Evolutionary conservation across 92 coral and sea anemone genomes (phyloP).

Genomic region (Parazoanthus darwini): DNA sequence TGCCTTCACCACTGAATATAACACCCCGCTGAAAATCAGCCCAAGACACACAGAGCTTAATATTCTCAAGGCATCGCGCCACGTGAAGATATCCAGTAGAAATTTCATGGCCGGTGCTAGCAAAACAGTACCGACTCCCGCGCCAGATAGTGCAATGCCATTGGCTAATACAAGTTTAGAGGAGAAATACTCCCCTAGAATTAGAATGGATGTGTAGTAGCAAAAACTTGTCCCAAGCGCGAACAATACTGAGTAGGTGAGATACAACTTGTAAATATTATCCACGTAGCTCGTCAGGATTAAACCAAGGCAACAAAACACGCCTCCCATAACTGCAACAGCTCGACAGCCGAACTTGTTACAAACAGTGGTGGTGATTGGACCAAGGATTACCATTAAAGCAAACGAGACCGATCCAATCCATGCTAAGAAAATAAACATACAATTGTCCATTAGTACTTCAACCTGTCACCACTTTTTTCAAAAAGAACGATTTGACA

Average conservation of each 20-base stretch:
- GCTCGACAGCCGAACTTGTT: slow-evolving; percentile 59
- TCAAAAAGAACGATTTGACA: no score
- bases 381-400: slow-evolving; percentile 64
- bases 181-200: slow-evolving; percentile 64
- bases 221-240: slow-evolving; percentile 71
- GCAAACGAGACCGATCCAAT: slow-evolving; percentile 73
- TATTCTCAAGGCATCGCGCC: slow-evolving; percentile 76
- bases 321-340: slow-evolving; percentile 58
- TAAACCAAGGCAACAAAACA: slow-evolving; percentile 60
- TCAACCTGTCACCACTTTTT: no score
- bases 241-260: slow-evolving; percentile 70
- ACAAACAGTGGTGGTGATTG: slow-evolving; percentile 57
- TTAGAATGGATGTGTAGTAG: slow-evolving; percentile 65
- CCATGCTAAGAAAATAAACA: slow-evolving; percentile 58
- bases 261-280: slow-evolving; percentile 59
- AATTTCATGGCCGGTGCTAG: slow-evolving; percentile 68
- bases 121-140: slow-evolving; percentile 81
- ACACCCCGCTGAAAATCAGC: slow-evolving; percentile 57
- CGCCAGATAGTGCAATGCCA: slow-evolving; percentile 88
- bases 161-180: slow-evolving; percentile 69
- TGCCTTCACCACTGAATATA: slow-evolving; percentile 60
- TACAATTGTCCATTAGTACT: no score
- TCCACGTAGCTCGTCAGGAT: slow-evolving; percentile 61
- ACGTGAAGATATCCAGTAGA: slow-evolving; percentile 62
- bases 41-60: slow-evolving; percentile 59